Evolutionary conservation across 2,797 vertebrate genomes (phyloP), one percentile per base, ranked within the genome.

Genomic region (Scleropages formosus): DNA sequence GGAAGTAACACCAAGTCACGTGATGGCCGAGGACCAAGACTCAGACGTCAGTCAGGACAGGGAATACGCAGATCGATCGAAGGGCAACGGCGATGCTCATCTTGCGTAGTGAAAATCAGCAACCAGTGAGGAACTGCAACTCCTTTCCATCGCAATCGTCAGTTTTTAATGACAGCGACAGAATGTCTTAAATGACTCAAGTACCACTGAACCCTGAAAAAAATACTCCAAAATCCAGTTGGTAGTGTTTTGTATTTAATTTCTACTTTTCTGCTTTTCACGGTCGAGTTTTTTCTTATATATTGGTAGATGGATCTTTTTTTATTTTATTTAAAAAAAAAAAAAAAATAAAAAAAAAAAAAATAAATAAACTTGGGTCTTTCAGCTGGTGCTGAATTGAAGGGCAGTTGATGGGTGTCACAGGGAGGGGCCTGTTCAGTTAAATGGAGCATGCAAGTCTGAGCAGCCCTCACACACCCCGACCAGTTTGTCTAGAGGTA

Each of bases 1-100:
- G 66, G 96, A 96, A 87, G 94, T 92, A 72, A 94, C 94, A 0
- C 90, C 94, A 53, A 96, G 95, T 78, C 92, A 96, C 65, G 95
- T 94, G 90, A 96, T 94, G 88, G 93, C 92, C 80, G 95, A 96
- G 79, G 96, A 96, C 87, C 94, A 95, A 83, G 95, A 95, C 89
- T 92, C 92, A 83, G 93, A 93, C 86, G 94, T 95, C 75, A 95
- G 97, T 88, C 94, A 95, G 0, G 95, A 95, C 84, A 92, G 92
- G 93, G 92, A 94, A 91, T 95, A 92, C 6, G 93, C 95, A 75
- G 93, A 91, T 0, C 93, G 95, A 86, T 80, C 58, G n/a, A 22
- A 39, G 58, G 12, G 46, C 26, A 4, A 24, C 26, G 15, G 20
- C 31, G 27, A 20, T 53, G 56, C 71, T 39, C 31, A 27, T 20